These are phyloP conservation scores for Neodiprion virginianus DNA, from an alignment of 1,140 invertebrate genomes.

Conservation along the genomic window DNA sequence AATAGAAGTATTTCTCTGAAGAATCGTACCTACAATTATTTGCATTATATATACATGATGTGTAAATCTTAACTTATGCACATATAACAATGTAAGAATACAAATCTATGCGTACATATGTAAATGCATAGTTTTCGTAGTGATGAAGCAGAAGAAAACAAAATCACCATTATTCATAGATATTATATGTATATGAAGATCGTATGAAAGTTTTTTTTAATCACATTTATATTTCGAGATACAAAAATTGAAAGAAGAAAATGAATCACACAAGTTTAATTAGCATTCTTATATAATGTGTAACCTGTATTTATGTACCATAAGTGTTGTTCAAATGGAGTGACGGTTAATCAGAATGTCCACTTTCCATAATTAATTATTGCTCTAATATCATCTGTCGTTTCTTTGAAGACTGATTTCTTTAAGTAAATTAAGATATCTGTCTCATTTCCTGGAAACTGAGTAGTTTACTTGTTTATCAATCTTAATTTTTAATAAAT, in stretches of 20 bases:
- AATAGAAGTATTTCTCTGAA: not conserved
- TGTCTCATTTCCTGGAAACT: not conserved
- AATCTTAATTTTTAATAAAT: no score
- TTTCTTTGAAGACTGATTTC: constrained; percentile 40
- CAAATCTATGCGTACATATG: not conserved
- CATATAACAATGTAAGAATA: not conserved
- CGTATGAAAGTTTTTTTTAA: not conserved
- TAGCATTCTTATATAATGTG: no score
- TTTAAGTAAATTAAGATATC: constrained; percentile 18
- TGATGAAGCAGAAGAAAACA: constrained; percentile 4
- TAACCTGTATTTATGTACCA: no score
- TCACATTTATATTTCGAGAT: not conserved
- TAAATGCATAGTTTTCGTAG: not conserved
- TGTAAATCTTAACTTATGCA: not conserved
- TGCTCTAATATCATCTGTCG: constrained; percentile 23
- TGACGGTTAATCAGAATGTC: no score
- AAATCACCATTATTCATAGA: not conserved
- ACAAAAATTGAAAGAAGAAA: not conserved
- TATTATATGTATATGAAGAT: not conserved
- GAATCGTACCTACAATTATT: not conserved
- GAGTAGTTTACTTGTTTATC: not conserved
- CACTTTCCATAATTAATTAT: constrained; percentile 12
- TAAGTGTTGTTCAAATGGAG: no score
- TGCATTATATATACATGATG: not conserved
- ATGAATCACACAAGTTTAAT: no score